Evolutionary conservation across 2,797 vertebrate genomes (phyloP), one percentile per base, ranked within the genome.

Genomic region (Cirrhinus molitorella): DNA sequence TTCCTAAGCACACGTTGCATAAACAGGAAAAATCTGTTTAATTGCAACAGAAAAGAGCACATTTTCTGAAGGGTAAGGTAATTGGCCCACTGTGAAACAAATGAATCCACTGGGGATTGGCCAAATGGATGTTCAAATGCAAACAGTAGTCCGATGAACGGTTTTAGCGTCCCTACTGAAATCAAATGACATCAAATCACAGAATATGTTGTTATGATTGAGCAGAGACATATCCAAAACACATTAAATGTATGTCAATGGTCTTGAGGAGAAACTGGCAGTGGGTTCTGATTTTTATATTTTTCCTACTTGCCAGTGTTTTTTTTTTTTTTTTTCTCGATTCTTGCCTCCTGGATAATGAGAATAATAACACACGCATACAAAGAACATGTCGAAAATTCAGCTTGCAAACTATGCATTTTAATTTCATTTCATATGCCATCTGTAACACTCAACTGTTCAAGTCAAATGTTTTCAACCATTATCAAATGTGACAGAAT

Each of bases 1-100:
- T 95, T 97, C 93, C 95, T 96, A 94, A 95, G 94, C 93, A 97
- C 94, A 96, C 92, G 94, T 95, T 97, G 96, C 94, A 96, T 97
- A 99, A 99, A 98, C 96, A 98, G 96, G 96, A 97, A 97, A 96
- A 97, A 96, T 96, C 96, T 94, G 92, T 97, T 92, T 97, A 97
- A 99, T 97, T 97, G 97, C 96, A 93, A 93, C 95, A 63, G 87
- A 85, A 59, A 88, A 86, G 80, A 83, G 10, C 43, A 57, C 37
- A 72, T 91, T 95, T 93, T 95, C 96, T 94, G 95, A 94, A 93
- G 95, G 95, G 95, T 94, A 94, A 93, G 94, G 96, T 97, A 97
- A 98, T 97, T 97, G 97, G 97, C 95, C 96, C 96, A 96, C 92
- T 91, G 96, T 94, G 96, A 97, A 96, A 96, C 94, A 95, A 97